Conservation (phyloP, 2,113 vertebrate genomes). For the Varanus komodoensis region DNA sequence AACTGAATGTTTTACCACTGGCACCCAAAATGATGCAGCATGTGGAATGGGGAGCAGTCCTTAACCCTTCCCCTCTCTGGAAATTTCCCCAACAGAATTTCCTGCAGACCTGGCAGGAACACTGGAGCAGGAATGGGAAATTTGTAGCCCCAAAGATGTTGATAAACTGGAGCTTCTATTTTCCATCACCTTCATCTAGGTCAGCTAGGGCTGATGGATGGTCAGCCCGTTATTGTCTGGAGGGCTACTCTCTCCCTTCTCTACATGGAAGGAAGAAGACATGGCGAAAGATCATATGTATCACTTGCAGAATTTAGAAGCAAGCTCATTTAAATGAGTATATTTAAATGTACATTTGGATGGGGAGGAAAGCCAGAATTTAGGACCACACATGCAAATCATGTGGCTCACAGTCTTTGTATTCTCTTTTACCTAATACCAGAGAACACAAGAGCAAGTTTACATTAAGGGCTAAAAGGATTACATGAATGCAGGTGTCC, state of each 20-base stretch:
- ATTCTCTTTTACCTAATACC: not conserved
- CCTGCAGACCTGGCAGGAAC: not conserved
- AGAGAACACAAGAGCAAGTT: not conserved
- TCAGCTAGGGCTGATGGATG: not conserved
- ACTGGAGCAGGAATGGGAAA: not conserved
- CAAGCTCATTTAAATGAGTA: not conserved
- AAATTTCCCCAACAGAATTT: not conserved
- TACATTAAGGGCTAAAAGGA: not conserved
- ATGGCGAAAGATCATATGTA: not conserved
- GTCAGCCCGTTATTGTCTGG: not conserved
- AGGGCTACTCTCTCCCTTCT: too few species aligned
- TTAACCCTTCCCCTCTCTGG: not conserved
- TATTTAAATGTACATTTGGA: too few species aligned
- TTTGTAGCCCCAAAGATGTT: too few species aligned
- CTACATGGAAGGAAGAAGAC: too few species aligned
- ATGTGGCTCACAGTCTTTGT: not conserved
- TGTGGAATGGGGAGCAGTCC: not conserved
- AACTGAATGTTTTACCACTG: too few species aligned
- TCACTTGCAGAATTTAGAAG: not conserved
- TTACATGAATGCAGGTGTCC: fast-evolving
- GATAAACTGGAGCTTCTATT: too few species aligned
- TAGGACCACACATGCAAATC: not conserved
- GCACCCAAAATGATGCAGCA: not conserved
- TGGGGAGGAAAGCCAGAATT: not conserved
- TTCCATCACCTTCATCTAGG: not conserved